phyloP scores from a whole-genome alignment of 2,113 vertebrate species.

The Narcine bancroftii region DNA sequence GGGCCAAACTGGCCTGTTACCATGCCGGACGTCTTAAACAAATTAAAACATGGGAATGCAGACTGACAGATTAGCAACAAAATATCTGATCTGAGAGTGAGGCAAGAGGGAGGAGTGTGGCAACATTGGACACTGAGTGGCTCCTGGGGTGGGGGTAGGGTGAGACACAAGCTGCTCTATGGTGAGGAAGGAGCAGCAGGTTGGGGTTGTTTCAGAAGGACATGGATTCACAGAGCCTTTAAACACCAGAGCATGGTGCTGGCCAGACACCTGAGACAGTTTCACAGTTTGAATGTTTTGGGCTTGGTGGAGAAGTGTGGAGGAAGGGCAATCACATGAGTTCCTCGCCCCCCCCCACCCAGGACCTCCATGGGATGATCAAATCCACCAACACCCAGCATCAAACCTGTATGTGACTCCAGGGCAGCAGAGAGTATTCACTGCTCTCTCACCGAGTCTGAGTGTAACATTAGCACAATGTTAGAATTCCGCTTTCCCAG shows the following conservation, averaged over 20 bases:
- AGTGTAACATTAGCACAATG: background rate
- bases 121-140: too few relatives aligned
- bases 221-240: background rate
- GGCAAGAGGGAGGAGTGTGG: too few relatives aligned
- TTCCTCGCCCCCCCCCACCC: too few relatives aligned
- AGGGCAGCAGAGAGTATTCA: background rate
- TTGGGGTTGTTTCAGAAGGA: too few relatives aligned
- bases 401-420: background rate
- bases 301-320: too few relatives aligned
- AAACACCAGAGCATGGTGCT: background rate
- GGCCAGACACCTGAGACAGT: background rate
- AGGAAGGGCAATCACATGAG: too few relatives aligned
- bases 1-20: too few relatives aligned
- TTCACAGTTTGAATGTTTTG: background rate
- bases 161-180: background rate
- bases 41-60: background rate
- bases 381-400: background rate
- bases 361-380: background rate
- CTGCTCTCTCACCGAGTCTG: background rate
- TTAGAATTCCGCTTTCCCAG: background rate
- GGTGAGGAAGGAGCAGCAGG: background rate
- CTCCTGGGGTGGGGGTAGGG: too few relatives aligned
- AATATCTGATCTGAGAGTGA: too few relatives aligned
- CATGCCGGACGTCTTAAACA: too few relatives aligned
- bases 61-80: background rate